phyloP scores from a whole-genome alignment of 2,113 vertebrate genomes.

The Plestiodon gilberti region DNA sequence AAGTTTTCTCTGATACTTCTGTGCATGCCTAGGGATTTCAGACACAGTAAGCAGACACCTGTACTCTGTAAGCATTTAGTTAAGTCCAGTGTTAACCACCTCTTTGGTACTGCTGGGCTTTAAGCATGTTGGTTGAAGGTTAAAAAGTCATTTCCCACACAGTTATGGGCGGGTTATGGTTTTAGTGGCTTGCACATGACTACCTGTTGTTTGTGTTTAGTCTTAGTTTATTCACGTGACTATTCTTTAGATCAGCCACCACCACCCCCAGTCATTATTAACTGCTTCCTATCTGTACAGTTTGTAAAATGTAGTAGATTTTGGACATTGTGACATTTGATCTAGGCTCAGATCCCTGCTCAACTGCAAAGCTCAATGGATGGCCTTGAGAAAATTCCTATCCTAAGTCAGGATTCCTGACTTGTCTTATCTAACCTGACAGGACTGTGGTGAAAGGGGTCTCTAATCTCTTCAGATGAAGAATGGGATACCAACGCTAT shows the following conservation, averaged over 20 bases:
- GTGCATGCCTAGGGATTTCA: neutral
- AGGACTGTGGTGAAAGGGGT: neutral
- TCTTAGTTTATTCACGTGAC: too few relatives aligned
- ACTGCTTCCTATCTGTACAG: neutral
- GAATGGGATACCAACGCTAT: too few relatives aligned
- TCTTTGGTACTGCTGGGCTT: neutral
- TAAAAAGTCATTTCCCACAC: too few relatives aligned
- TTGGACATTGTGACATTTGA: neutral
- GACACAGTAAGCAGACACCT: neutral
- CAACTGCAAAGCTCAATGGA: neutral
- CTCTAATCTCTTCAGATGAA: neutral
- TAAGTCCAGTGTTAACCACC: neutral
- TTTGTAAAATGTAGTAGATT: neutral
- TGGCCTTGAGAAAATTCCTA: neutral
- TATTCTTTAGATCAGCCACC: neutral
- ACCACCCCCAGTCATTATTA: too few relatives aligned
- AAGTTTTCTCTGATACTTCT: neutral
- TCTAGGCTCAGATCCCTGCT: neutral
- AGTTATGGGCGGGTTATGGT: neutral
- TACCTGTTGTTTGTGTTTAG: neutral
- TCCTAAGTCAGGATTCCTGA: neutral
- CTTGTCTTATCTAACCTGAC: neutral
- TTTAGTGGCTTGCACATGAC: neutral
- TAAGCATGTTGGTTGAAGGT: neutral
- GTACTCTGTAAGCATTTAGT: neutral